Percentiles rank a stretch among this genome's conserved stretches.
Conservation (phyloP, 1,140 invertebrate genomes). For the Melipona quadrifasciata region DNA sequence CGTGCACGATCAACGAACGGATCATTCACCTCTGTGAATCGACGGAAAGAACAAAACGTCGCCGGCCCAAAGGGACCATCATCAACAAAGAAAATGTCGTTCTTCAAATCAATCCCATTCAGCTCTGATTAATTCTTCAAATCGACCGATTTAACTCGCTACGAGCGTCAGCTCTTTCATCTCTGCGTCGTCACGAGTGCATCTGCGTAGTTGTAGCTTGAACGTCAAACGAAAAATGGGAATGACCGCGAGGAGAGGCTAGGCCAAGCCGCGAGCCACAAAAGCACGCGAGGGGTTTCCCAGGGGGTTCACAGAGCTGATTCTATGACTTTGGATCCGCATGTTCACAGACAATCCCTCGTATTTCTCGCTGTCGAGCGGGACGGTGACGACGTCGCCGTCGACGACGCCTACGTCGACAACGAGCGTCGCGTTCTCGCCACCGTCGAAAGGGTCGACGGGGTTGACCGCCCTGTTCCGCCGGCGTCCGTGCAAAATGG, state of each 20-base stretch:
- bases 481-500: conserved; percentile 72
- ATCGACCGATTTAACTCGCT: background rate
- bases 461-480: conserved; percentile 74
- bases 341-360: conserved; percentile 84
- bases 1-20: background rate
- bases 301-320: background rate
- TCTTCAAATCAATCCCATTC: background rate
- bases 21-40: background rate
- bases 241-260: background rate
- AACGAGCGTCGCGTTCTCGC: conserved; percentile 29
- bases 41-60: background rate
- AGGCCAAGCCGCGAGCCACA: background rate
- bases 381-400: conserved; percentile 54
- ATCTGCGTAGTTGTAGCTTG: no score
- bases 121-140: no score
- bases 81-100: background rate
- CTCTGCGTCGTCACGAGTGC: background rate
- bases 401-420: conserved; percentile 49
- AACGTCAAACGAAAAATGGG: no score
- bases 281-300: background rate
- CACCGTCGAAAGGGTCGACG: conserved; percentile 40
- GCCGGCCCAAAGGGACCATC: background rate
- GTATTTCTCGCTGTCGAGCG: conserved; percentile 82
- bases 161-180: background rate
- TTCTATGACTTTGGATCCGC: conserved; percentile 49